Percentiles rank a stretch among this genome's conserved stretches.
Evolutionary conservation across 2,113 vertebrate species (phyloP).

Genomic region (Acrocephalus arundinaceus): DNA sequence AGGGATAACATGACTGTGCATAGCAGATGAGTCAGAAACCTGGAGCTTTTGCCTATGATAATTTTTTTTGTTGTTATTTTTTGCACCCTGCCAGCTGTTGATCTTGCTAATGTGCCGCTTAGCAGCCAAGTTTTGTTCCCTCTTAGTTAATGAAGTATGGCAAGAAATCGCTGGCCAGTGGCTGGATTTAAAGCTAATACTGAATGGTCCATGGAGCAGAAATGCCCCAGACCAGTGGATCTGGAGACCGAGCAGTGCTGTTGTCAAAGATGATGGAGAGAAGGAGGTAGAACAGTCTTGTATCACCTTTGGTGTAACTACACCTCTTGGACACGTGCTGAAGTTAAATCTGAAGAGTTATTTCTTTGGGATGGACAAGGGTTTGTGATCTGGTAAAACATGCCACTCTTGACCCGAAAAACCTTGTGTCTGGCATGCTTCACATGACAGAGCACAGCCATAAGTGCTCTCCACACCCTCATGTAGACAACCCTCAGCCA

Average conservation of each 20-base stretch:
- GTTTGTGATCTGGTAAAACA: not conserved
- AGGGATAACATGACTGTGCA: constrained; percentile 64
- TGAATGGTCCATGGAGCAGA: not conserved
- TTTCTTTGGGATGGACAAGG: not conserved
- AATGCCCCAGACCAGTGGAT: not conserved
- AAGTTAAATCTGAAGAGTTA: not conserved
- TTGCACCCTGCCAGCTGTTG: constrained; percentile 57
- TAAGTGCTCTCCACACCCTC: fast-evolving
- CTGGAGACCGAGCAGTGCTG: not conserved
- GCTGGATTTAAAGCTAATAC: not conserved
- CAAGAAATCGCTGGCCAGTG: not conserved
- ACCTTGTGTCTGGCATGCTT: not conserved
- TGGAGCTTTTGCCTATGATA: constrained; percentile 5
- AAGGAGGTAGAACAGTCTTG: not conserved
- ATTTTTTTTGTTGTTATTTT: constrained; percentile 48
- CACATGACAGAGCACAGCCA: not conserved
- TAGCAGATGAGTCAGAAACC: constrained; percentile 47
- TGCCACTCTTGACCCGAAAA: not conserved
- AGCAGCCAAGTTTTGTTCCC: constrained; percentile 29
- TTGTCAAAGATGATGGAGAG: not conserved
- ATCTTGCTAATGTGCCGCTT: constrained; percentile 9
- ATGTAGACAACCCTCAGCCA: not conserved
- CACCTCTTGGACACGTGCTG: fast-evolving
- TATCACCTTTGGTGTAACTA: not conserved
- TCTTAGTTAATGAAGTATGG: constrained; percentile 9